Evolutionary conservation across 2,113 vertebrate genomes (phyloP), one percentile per base, ranked within the genome.

Genomic region (Cricetomys ansorgei): DNA sequence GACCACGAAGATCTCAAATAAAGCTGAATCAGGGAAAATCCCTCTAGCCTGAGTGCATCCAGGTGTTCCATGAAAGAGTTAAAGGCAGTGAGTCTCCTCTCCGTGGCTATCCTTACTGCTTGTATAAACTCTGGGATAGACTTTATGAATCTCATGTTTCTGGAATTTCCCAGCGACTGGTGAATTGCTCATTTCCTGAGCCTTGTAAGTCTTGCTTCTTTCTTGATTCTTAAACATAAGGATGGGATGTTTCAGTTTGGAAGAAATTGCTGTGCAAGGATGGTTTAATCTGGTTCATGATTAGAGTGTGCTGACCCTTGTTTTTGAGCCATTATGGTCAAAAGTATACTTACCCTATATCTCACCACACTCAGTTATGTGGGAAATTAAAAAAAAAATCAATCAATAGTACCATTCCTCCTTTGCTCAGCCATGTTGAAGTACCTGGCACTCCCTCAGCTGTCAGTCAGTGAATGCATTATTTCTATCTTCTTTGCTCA

Each of bases 321-420:
- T 10, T 17, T 95, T 81, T 87, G 43, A 91, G 25, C 17, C 45
- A 65, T n/a, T 31, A 81, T 55, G 16, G 89, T 87, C 83, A 94
- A 87, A 94, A 45, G 37, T 37, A 5, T 45, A 57, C 16, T 83
- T 69, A 57, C 11, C 3, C 25, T 69, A 7, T 59, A 40, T 0
- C 7, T 29, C 48, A 75, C 29, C 50, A 87, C 77, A n/a, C 5
- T 75, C 17, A 67, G 65, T 53, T 4, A 37, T 72, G 9, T 70
- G n/a, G 31, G n/a, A 65, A 5, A 31, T 34, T 80, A 57, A 55
- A 70, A 23, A 48, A 76, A 57, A 72, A 13, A 48, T 92, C 48
- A 45, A 3, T 85, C 48, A 72, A 6, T 53, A 9, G 2, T 86
- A 77, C 10, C 75, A 73, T 10, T 23, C 11, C 48, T 55, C 4